These are phyloP conservation scores for Bellardia bayeri DNA, from an alignment of 2,888 invertebrate genomes.

Conservation along the genomic window DNA sequence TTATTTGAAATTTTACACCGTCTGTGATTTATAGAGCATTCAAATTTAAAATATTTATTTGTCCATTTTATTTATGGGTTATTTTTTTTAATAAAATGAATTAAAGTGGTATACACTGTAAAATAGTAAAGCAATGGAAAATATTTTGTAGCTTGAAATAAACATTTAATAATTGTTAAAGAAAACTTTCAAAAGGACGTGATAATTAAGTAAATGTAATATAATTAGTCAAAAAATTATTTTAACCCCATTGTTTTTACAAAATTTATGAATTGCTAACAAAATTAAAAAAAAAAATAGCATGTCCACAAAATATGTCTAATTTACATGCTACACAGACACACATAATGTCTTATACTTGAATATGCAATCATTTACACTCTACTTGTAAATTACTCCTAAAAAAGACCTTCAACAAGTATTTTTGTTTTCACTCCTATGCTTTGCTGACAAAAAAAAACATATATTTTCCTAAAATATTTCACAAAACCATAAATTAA, in stretches of 20 bases:
- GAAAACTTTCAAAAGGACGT: too few species aligned
- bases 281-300: not conserved
- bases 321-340: constrained; percentile 2
- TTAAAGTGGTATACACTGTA: too few species aligned
- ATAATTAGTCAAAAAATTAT: too few species aligned
- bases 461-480: too few species aligned
- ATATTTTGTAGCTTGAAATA: too few species aligned
- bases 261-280: not conserved
- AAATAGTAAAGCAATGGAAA: too few species aligned
- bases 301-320: not conserved
- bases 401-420: constrained; percentile 35
- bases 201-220: not conserved
- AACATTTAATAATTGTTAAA: too few species aligned
- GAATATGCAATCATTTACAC: not conserved
- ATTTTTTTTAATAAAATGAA: not conserved
- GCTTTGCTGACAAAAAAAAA: too few species aligned
- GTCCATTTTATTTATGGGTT: constrained; percentile 10
- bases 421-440: not conserved
- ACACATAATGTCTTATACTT: not conserved
- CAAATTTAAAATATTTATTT: constrained; percentile 19
- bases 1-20: constrained; percentile 46
- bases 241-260: too few species aligned
- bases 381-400: not conserved
- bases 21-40: constrained; percentile 50
- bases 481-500: constrained; percentile 34